A percentile compares a stretch with the other conserved stretches of the same genome.
Conservation (phyloP, 2,113 vertebrate species). For the Spea multiplicata region DNA sequence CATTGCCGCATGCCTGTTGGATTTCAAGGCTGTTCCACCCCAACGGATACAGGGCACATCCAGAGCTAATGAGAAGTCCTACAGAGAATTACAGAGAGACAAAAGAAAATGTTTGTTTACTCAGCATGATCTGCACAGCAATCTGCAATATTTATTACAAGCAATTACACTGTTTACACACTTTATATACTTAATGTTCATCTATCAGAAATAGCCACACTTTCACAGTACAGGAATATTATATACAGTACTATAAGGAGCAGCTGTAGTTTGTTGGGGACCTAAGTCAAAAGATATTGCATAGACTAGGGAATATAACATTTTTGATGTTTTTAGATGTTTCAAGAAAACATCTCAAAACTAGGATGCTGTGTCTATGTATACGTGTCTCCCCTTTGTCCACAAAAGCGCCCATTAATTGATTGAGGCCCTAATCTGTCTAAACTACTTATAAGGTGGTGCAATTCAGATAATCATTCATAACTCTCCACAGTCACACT, state of each 20-base stretch:
- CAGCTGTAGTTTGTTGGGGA: too few relatives aligned
- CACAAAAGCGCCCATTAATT: too few relatives aligned
- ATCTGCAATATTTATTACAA: slow-evolving; percentile 26
- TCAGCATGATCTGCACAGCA: slow-evolving; percentile 23
- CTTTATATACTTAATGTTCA: background rate
- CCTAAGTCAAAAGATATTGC: too few relatives aligned
- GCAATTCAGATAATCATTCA: too few relatives aligned
- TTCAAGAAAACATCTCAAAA: too few relatives aligned
- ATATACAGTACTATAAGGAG: background rate
- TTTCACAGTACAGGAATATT: background rate
- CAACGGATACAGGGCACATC: slow-evolving; percentile 63
- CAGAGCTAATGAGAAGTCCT: slow-evolving; percentile 62
- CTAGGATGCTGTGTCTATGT: too few relatives aligned
- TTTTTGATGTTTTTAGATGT: too few relatives aligned
- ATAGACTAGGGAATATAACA: too few relatives aligned
- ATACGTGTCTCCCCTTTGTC: too few relatives aligned
- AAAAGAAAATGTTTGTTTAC: slow-evolving; percentile 38
- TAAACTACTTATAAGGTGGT: too few relatives aligned
- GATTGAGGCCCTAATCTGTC: too few relatives aligned
- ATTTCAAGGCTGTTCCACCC: slow-evolving; percentile 64
- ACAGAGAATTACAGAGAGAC: slow-evolving; percentile 46
- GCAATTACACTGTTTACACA: slow-evolving; percentile 8
- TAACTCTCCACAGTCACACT: too few relatives aligned
- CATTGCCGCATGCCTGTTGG: slow-evolving; percentile 63
- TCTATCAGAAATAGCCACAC: background rate